Percentiles rank a stretch among this genome's conserved stretches.
Evolutionary conservation across 2,888 invertebrate species (phyloP).

Genomic region (Byasa hedistus): DNA sequence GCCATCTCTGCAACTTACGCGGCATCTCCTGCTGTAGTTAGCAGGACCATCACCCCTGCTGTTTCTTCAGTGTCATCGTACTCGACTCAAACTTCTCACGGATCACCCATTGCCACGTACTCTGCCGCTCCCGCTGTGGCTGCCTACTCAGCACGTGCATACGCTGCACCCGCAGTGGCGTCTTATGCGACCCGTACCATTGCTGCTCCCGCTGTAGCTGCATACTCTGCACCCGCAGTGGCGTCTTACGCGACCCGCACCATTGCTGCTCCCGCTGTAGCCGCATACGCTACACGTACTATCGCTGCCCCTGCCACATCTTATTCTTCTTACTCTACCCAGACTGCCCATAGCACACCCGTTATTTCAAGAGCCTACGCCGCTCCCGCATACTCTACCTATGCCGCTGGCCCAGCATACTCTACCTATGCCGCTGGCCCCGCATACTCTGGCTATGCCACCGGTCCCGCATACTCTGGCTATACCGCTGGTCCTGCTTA

Average conservation of each 20-base stretch:
- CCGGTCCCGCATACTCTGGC: no score
- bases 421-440: no score
- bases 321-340: conserved; percentile 10
- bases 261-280: conserved; percentile 58
- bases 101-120: conserved; percentile 36
- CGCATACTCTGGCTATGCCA: no score
- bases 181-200: conserved; percentile 42
- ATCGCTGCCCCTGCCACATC: conserved; percentile 35
- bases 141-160: conserved; percentile 41
- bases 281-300: conserved; percentile 46
- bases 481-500: no score
- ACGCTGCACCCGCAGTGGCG: conserved; percentile 52
- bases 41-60: conserved; percentile 41
- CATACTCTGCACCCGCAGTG: conserved; percentile 38
- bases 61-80: conserved; percentile 45
- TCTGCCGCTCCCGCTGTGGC: conserved; percentile 48
- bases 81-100: conserved; percentile 44
- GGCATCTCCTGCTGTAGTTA: conserved; percentile 46
- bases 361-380: conserved; percentile 41
- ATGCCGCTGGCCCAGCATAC: no score
- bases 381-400: conserved; percentile 39
- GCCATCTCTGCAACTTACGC: conserved; percentile 50
- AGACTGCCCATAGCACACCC: conserved; percentile 35
- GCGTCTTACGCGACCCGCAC: conserved; percentile 44
- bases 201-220: conserved; percentile 58